Evolutionary conservation across 2,113 vertebrate species (phyloP).

Genomic region (Apodemus sylvaticus): DNA sequence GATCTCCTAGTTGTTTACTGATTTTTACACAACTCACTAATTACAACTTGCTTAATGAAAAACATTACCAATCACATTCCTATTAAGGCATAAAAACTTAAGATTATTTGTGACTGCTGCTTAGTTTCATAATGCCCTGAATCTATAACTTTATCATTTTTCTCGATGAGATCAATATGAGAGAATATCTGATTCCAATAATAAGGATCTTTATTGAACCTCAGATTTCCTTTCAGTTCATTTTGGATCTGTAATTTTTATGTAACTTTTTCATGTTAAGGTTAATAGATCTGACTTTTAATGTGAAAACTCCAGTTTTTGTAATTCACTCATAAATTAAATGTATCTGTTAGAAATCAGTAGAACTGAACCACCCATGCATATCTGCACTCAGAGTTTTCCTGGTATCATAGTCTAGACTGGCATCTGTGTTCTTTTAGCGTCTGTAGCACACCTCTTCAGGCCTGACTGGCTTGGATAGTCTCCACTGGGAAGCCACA

Average conservation of each 20-base stretch:
- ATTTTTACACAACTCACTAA: neutral
- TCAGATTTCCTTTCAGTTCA: neutral
- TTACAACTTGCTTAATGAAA: neutral
- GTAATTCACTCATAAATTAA: neutral
- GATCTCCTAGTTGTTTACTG: neutral
- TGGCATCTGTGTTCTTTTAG: conserved; percentile 2
- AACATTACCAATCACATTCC: neutral
- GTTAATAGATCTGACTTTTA: neutral
- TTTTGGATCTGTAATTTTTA: neutral
- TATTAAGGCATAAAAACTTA: neutral
- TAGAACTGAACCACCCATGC: neutral
- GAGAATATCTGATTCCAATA: neutral
- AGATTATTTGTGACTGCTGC: neutral
- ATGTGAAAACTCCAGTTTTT: neutral
- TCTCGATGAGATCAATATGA: neutral
- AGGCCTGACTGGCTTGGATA: neutral
- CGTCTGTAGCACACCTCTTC: neutral
- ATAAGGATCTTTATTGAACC: neutral
- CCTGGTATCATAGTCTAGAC: neutral
- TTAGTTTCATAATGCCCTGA: neutral
- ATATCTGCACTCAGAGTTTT: neutral
- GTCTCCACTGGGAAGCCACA: neutral
- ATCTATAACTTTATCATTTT: neutral
- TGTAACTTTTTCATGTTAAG: neutral
- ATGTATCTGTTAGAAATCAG: neutral